Evolutionary conservation across 2,113 vertebrate genomes (phyloP).

Genomic region (Ailuropoda melanoleuca): DNA sequence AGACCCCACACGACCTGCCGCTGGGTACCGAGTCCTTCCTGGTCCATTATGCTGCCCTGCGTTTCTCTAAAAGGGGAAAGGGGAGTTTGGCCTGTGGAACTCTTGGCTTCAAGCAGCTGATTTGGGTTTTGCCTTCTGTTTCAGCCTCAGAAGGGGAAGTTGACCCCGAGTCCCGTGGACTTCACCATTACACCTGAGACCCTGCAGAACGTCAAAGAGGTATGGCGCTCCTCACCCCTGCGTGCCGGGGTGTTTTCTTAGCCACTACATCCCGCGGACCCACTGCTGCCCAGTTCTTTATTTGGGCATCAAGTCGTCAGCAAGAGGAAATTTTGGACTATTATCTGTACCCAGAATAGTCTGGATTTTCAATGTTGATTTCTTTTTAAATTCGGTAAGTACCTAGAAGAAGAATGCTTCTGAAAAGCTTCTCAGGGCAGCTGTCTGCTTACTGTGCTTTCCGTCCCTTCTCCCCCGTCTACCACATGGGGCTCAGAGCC

Average conservation of each 20-base stretch:
- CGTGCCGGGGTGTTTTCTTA: accelerated
- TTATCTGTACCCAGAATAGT: neutral
- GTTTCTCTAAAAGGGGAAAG: neutral
- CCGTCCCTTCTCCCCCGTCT: too few relatives aligned
- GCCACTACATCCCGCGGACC: accelerated
- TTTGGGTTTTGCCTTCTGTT: neutral
- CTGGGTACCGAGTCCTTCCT: accelerated
- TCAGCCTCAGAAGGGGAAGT: constrained; percentile 93
- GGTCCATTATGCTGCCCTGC: accelerated
- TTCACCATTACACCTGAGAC: constrained; percentile 97
- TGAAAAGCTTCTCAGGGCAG: neutral
- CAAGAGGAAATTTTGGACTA: neutral
- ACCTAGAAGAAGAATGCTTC: neutral
- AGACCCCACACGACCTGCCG: neutral
- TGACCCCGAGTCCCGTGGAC: constrained; percentile 91
- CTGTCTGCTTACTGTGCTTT: neutral
- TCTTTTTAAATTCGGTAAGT: neutral
- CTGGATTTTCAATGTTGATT: neutral
- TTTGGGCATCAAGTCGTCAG: neutral
- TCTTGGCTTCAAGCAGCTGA: neutral
- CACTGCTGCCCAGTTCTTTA: accelerated
- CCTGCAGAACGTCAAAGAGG: constrained; percentile 94
- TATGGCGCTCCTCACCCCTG: constrained; percentile 16
- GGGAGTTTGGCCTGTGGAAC: accelerated
- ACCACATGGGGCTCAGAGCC: accelerated